A percentile compares a stretch with the other conserved stretches of the same genome.
Evolutionary conservation across 1,140 invertebrate genomes (phyloP).

Genomic region (Laupala kohalensis): DNA sequence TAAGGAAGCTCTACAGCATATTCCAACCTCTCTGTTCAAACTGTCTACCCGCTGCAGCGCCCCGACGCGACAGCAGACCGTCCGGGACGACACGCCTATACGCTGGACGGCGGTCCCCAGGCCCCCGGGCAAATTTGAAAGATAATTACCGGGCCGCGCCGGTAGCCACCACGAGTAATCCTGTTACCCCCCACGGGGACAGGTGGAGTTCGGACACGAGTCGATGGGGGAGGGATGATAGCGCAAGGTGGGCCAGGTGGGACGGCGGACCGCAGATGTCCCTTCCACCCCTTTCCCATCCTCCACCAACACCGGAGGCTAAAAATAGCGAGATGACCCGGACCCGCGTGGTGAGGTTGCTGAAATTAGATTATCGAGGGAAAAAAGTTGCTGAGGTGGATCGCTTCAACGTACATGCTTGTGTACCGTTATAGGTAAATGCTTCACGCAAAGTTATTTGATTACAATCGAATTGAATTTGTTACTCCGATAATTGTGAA

Average conservation of each 20-base stretch:
- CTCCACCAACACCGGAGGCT: not conserved
- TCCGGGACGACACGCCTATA: no score
- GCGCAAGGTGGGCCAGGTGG: not conserved
- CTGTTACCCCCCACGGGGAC: constrained; percentile 16
- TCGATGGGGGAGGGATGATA: constrained; percentile 1
- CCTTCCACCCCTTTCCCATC: not conserved
- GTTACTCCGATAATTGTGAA: no score
- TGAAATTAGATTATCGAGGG: not conserved
- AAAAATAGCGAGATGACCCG: not conserved
- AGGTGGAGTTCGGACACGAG: constrained; percentile 2
- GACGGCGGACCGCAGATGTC: not conserved
- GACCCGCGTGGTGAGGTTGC: not conserved
- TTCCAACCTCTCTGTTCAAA: not conserved
- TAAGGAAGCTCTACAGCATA: no score
- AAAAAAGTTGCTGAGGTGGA: not conserved
- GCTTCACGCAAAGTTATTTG: no score
- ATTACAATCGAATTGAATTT: no score
- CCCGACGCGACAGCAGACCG: no score
- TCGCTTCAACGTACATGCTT: no score
- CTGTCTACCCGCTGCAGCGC: no score
- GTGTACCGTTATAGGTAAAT: no score
- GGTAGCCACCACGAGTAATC: constrained; percentile 15
- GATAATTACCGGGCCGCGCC: constrained; percentile 26
- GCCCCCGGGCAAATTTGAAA: constrained; percentile 28
- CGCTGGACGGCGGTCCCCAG: constrained; percentile 20